Evolutionary conservation across 1,140 invertebrate genomes (phyloP), one percentile per base, ranked within the genome.

Genomic region (Plutomurus gul): DNA sequence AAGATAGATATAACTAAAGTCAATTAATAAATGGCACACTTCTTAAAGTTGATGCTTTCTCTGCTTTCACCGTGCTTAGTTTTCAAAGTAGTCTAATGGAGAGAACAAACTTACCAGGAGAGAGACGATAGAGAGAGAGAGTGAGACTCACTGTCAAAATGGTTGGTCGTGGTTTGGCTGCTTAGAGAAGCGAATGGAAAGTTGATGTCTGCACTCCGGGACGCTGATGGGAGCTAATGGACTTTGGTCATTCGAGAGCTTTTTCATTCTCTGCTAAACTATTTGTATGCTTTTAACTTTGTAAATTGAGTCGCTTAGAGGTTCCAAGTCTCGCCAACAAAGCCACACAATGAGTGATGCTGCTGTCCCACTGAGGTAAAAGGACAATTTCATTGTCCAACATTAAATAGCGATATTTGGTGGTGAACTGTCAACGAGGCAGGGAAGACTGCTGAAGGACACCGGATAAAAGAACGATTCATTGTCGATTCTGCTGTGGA

Each of bases 211-310:
- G 30, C 56, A 36, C 56, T n/a, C 16, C 18, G 1, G 56, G 56
- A n/a, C 36, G 11, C 56, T 33, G 27, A 65, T 30, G 30, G 56
- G 13, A 65, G 27, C 27, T 65, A 65, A 65, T 65, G 56, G 56
- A 65, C 56, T 65, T 65, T 4, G 56, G 56, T 65, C 56, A 65
- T 65, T 65, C 56, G n/a, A n/a, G 30, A 65, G 25, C 56, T 65
- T 33, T 56, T 36, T 43, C 25, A 65, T 65, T 30, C 27, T 65
- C 56, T 30, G 30, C 3, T 65, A 33, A 18, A 33, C 56, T 20
- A n/a, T 30, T 65, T 33, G 10, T 65, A 65, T 65, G 56, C 56
- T 65, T 65, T 65, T 65, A 60, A 65, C 56, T 65, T 65, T 65
- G 16, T 30, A 33, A 65, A 65, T 30, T 65, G 56, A 51, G 20